Conservation (phyloP, 2,797 vertebrate species). For the Gorsachius magnificus region DNA sequence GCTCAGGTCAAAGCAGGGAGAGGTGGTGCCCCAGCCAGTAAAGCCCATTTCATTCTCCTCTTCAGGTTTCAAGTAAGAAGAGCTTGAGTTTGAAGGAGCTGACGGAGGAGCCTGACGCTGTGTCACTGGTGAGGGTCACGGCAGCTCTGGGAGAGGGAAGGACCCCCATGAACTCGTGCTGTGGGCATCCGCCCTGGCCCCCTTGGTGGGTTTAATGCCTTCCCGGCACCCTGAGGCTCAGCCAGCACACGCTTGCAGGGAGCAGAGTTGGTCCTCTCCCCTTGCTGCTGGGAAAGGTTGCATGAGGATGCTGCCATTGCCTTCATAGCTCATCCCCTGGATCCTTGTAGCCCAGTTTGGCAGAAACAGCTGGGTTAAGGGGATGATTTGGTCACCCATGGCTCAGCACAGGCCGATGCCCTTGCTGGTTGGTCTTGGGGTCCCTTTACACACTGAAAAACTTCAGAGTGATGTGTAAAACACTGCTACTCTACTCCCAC, state of each 20-base stretch:
- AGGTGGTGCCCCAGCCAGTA: not conserved
- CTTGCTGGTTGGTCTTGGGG: not conserved
- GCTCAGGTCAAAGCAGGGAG: not conserved
- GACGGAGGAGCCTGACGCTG: constrained; percentile 83
- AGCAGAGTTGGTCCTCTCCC: fast-evolving
- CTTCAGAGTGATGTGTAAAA: not conserved
- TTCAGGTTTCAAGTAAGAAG: constrained; percentile 84
- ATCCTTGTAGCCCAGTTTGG: not conserved
- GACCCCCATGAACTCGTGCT: not conserved
- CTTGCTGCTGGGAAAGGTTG: fast-evolving
- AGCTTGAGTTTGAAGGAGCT: constrained; percentile 91
- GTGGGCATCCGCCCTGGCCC: fast-evolving
- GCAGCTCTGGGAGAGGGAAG: not conserved
- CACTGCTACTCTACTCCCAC: fast-evolving
- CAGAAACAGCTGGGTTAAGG: not conserved
- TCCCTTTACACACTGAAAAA: not conserved
- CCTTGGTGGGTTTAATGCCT: not conserved
- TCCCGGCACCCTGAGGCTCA: fast-evolving
- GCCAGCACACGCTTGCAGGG: not conserved
- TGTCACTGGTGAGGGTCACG: constrained; percentile 82
- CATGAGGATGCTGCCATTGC: fast-evolving
- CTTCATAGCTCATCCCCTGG: not conserved
- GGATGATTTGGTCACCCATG: fast-evolving
- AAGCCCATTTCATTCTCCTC: not conserved
- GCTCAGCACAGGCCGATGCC: not conserved